Conservation (phyloP, 2,113 vertebrate species). For the Cyanoramphus novaezelandiae region DNA sequence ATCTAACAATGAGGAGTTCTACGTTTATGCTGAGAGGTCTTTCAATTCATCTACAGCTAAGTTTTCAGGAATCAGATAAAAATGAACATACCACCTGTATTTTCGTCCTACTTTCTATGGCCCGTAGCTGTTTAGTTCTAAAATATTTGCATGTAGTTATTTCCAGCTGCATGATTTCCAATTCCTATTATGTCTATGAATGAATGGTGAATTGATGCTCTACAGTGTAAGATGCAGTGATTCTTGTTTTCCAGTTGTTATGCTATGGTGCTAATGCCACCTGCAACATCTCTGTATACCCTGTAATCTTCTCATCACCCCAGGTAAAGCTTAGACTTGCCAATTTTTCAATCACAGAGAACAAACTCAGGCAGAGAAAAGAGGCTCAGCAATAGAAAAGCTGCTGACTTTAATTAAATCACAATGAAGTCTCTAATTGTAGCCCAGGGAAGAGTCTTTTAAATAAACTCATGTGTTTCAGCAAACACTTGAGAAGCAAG, state of each 20-base stretch:
- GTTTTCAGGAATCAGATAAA: not conserved
- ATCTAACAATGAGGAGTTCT: not conserved
- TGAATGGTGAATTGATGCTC: not conserved
- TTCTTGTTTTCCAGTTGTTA: not conserved
- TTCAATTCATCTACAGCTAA: not conserved
- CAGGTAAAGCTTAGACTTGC: not conserved
- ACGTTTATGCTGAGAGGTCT: not conserved
- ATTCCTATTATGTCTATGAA: not conserved
- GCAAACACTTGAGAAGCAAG: not conserved
- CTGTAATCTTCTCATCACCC: not conserved
- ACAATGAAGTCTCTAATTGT: not conserved
- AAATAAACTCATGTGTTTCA: not conserved
- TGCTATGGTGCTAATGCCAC: not conserved
- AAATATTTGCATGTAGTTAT: not conserved
- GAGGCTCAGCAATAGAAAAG: not conserved
- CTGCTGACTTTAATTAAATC: slow-evolving; percentile 16
- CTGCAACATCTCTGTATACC: not conserved
- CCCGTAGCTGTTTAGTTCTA: not conserved
- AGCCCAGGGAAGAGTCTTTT: not conserved
- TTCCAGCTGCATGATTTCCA: not conserved
- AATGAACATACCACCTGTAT: not conserved
- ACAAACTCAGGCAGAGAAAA: not conserved
- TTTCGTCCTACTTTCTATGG: not conserved
- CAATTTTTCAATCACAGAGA: not conserved
- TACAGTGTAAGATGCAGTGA: not conserved